Conservation (phyloP, 2,113 vertebrate species). For the Ailuropoda melanoleuca region DNA sequence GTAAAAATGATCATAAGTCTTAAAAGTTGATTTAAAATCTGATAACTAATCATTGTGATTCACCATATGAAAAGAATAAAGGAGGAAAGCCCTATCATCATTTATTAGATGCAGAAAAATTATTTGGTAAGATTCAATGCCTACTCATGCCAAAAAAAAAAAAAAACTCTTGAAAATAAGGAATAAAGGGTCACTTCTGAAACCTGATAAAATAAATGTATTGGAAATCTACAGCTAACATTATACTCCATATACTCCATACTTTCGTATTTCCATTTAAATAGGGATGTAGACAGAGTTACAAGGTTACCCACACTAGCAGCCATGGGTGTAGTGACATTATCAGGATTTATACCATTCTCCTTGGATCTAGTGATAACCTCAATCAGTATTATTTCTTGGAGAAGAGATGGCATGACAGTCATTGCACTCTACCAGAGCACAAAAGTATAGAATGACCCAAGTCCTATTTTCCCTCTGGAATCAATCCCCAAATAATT, state of each 20-base stretch:
- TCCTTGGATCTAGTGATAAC: conserved; percentile 93
- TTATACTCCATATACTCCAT: background rate
- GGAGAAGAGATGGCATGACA: conserved; percentile 92
- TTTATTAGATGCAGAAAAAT: background rate
- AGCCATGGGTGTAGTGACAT: conserved; percentile 91
- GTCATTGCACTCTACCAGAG: conserved; percentile 92
- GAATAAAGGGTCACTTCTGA: background rate
- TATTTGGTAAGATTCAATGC: background rate
- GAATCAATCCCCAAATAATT: conserved; percentile 91
- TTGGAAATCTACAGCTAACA: background rate
- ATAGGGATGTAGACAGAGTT: conserved; percentile 89
- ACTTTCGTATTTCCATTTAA: background rate
- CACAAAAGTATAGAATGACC: conserved; percentile 90
- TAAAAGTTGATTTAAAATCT: background rate
- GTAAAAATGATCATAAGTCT: background rate
- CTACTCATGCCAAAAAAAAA: background rate
- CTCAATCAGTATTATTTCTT: conserved; percentile 93
- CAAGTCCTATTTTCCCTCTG: conserved; percentile 91
- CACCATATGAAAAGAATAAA: background rate
- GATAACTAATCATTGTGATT: background rate
- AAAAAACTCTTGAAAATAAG: background rate
- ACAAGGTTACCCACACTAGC: conserved; percentile 94
- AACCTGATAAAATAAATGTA: background rate
- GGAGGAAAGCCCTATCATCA: background rate
- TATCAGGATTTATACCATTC: conserved; percentile 93